These are phyloP conservation scores for Drosophila equinoxialis DNA, from an alignment of 1,140 invertebrate species.

Conservation along the genomic window DNA sequence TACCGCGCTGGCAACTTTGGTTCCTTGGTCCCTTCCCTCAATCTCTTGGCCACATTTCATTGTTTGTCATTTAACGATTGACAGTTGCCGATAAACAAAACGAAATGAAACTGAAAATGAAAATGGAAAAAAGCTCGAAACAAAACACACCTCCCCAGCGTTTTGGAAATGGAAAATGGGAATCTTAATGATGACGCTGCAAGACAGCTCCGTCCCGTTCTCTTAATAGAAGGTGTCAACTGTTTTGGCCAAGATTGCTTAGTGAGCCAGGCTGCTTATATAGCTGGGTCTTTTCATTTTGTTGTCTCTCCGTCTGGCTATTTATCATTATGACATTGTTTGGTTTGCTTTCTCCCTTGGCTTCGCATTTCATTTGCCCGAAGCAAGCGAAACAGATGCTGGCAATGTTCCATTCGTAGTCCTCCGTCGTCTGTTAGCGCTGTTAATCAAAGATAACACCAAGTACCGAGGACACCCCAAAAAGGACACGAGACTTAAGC, in stretches of 20 bases:
- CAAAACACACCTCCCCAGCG: conserved; percentile 26
- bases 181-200: conserved; percentile 69
- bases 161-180: conserved; percentile 46
- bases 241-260: conserved; percentile 48
- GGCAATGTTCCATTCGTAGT: conserved; percentile 17
- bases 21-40: conserved; percentile 27
- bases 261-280: conserved; percentile 27
- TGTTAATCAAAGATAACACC: conserved; percentile 66
- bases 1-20: background rate
- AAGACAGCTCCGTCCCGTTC: background rate
- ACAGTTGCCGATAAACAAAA: conserved; percentile 66
- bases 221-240: conserved; percentile 64
- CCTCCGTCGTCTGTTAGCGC: conserved; percentile 38
- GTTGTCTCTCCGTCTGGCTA: conserved; percentile 40
- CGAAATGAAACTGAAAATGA: conserved; percentile 43
- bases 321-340: conserved; percentile 76
- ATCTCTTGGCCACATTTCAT: conserved; percentile 63
- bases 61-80: conserved; percentile 81
- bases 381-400: conserved; percentile 47
- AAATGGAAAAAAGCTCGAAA: conserved; percentile 33
- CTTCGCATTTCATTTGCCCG: conserved; percentile 55
- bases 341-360: conserved; percentile 27
- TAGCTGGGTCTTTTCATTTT: conserved; percentile 30
- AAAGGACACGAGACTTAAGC: conserved; percentile 18
- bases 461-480: conserved; percentile 8